Evolutionary conservation across 2,113 vertebrate species (phyloP).

Genomic region (Istiophorus platypterus): DNA sequence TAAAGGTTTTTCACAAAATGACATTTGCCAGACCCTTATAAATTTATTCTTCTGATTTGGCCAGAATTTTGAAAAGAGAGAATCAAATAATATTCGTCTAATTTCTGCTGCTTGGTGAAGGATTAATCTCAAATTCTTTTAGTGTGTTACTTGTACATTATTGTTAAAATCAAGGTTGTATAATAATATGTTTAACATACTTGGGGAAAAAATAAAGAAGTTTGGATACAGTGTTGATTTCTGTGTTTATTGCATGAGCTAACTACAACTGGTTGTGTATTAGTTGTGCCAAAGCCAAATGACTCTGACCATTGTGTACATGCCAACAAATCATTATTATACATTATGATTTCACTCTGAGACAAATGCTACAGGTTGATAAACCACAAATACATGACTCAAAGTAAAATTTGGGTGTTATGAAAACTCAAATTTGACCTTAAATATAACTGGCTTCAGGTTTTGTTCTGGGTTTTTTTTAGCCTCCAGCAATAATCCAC

Average conservation of each 20-base stretch:
- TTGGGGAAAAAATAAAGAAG: constrained; percentile 39
- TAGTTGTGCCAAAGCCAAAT: background rate
- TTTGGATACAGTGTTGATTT: constrained; percentile 25
- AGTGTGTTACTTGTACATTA: constrained; percentile 38
- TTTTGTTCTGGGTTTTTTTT: background rate
- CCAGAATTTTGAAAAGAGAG: constrained; percentile 21
- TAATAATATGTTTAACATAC: constrained; percentile 14
- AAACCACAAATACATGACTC: too few species aligned
- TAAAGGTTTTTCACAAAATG: constrained; percentile 5
- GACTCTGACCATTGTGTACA: background rate
- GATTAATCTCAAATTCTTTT: constrained; percentile 39
- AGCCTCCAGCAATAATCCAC: too few species aligned
- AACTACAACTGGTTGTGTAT: background rate
- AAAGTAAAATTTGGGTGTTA: too few species aligned
- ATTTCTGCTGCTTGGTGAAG: constrained; percentile 50
- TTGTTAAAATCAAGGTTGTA: constrained; percentile 43
- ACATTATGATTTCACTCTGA: background rate
- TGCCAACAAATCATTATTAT: too few species aligned
- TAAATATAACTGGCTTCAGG: background rate
- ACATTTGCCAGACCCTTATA: background rate
- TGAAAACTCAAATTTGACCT: too few species aligned
- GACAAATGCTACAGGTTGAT: too few species aligned
- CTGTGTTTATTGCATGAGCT: background rate
- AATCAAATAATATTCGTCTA: constrained; percentile 12
- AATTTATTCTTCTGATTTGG: background rate